Evolutionary conservation across 2,888 invertebrate species (phyloP).

Genomic region (Abrostola tripartita): DNA sequence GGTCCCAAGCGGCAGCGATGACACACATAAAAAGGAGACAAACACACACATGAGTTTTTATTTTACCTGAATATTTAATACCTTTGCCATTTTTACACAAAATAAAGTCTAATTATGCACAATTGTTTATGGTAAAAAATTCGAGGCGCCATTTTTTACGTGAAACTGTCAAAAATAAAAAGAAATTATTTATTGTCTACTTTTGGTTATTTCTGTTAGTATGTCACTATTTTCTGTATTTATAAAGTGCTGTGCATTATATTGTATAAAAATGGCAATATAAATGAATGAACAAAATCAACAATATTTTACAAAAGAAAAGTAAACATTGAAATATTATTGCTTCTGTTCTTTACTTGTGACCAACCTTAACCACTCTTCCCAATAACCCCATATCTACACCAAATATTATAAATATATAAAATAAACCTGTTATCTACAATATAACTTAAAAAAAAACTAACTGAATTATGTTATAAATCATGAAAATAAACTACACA

Average conservation of each 20-base stretch:
- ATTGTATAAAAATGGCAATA: not conserved
- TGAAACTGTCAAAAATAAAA: too few relatives aligned
- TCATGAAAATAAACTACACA: too few relatives aligned
- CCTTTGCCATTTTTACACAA: slow-evolving; percentile 25
- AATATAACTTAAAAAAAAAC: not conserved
- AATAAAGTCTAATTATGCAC: slow-evolving; percentile 1
- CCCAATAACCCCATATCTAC: not conserved
- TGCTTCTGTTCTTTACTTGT: not conserved
- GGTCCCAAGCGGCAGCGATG: slow-evolving; percentile 49
- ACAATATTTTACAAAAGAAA: too few relatives aligned
- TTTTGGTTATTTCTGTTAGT: too few relatives aligned
- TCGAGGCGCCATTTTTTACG: too few relatives aligned
- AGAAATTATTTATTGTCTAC: too few relatives aligned
- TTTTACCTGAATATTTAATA: not conserved
- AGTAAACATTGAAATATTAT: not conserved
- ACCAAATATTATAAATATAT: not conserved
- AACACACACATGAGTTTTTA: slow-evolving; percentile 47
- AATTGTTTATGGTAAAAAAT: too few relatives aligned
- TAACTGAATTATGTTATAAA: too few relatives aligned
- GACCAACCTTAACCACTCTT: not conserved
- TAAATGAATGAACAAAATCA: slow-evolving; percentile 26
- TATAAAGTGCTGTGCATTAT: too few relatives aligned
- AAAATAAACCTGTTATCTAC: not conserved
- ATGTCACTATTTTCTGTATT: too few relatives aligned
- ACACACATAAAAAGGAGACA: slow-evolving; percentile 57